Base-by-base conservation (phyloP, 2,797 vertebrate species). In the Hafferia zeledoni region DNA sequence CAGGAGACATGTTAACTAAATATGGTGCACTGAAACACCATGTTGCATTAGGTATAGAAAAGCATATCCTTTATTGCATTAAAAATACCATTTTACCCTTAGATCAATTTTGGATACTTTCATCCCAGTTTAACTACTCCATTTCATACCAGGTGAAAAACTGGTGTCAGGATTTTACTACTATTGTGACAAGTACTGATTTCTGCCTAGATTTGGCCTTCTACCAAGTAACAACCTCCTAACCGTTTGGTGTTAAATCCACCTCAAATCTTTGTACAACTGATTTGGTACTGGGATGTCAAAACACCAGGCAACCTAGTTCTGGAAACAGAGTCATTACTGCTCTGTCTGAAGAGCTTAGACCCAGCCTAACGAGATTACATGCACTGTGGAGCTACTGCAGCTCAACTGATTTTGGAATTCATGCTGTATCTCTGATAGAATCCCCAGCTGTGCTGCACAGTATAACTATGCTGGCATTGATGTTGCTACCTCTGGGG, bases 191-290 rank as follows among this genome's bases (percentile, higher is more conserved):
- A 80, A 78, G 31, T 59, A 31, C 13, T 39, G n/a, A 67, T 39
- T 76, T 9, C 18, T 56, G 20, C 56, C 28, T 61, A n/a, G 50
- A 86, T 77, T 90, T 70, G 81, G 22, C 25, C 77, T 80, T 81
- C 84, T 56, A 31, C 22, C 33, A 80, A 30, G 41, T 39, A 52
- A 28, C 64, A 46, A 60, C 43, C 37, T 77, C 31, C 47, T 65
- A 41, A 31, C 56, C 52, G 11, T 37, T 84, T 49, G 31, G 31
- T 78, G 70, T 56, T 60, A 87, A 95, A 92, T 79, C 43, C 25
- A 55, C 35, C 52, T 43, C 47, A 93, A 94, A 59, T 10, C 37
- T 83, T 61, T 72, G n/a, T 31, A 28, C 17, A 28, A 4, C 17
- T 60, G 25, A 14, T 67, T 71, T 50, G 43, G 10, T 50, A 13